Base-by-base conservation (phyloP, 2,797 vertebrate species). In the Danio jaintianensis region DNA sequence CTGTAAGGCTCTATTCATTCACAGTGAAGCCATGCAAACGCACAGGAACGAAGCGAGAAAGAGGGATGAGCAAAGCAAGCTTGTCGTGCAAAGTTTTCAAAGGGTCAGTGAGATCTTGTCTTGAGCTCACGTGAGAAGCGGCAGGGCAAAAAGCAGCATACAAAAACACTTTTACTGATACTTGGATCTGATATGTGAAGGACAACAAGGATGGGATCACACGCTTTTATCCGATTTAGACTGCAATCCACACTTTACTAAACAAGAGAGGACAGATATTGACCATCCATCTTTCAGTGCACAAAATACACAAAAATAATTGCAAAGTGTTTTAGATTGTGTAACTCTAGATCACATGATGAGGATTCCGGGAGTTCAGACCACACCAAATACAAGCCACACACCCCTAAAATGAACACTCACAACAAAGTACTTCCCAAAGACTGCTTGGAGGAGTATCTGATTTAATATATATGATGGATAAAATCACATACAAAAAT, bases 41-140 rank as follows among this genome's bases (percentile, higher is more conserved):
- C 0, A n/a, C 36, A 70, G 15, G 36, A 69, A 48, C 2, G 38
- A 20, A 45, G 12, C 12, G 5, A 72, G 42, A 43, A 22, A 15
- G 22, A 18, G 3, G 53, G 22, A 36, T 6, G 2, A 9, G 53
- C n/a, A 48, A 58, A 59, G 53, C 0, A 3, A 67, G 43, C 63
- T 48, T 68, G 53, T 78, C 42, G 18, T 18, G 56, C 36, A n/a
- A 52, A 47, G 12, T 36, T 53, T 22, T 63, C 76, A 70, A 62
- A 69, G 12, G 67, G 66, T 43, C 47, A 42, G 36, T n/a, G 13
- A 58, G 29, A 52, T 11, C n/a, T 50, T 5, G 12, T 72, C 71
- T 47, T 12, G 2, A 61, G 53, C 29, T 16, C 11, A n/a, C n/a
- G 78, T 22, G 36, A 61, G 45, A 22, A 79, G 58, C 20, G 4